Evolutionary conservation across 2,113 vertebrate species (phyloP), one percentile per base, ranked within the genome.

Genomic region (Pitta sordida): DNA sequence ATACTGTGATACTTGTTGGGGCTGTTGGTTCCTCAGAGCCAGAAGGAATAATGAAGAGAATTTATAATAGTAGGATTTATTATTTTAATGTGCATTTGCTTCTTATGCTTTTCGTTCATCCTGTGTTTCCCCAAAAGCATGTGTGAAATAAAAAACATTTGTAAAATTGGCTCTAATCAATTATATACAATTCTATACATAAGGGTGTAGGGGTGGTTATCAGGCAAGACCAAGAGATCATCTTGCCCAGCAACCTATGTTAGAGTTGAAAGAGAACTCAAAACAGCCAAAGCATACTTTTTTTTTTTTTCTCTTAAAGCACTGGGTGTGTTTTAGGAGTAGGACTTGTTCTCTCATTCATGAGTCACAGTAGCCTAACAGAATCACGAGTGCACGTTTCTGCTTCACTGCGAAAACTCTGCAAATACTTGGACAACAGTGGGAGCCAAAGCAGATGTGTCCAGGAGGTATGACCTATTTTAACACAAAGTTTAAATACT

Each of bases 281-380:
- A 26, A 73, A 73, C 32, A 81, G 29, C 59, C 23, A 62, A 62
- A 71, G 7, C 48, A 17, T 63, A 37, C 13, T 49, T 46, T 65
- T 6, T 84, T 86, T 56, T 88, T 29, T 83, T 56, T 80, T 95
- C 34, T 92, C 17, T 83, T 92, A 70, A 82, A 99, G 98, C 95
- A 96, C 97, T 27, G 98, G 98, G 78, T 99, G 99, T 73, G 95
- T 99, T 59, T 93, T 99, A 86, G 99, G 99, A 91, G 97, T 98
- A 86, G 99, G 98, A 46, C 97, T 99, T 68, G 98, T 98, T 56
- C 98, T 99, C 65, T 97, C 98, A 13, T 95, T 98, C 62, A 98
- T 99, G 96, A 98, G 98, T 96, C 97, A 98, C 69, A 98, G 97
- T 52, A 98, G 97, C 94, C 98, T 98, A 79, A 96, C 55, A 8